A percentile compares a stretch with the other conserved stretches of the same genome.
phyloP scores from a whole-genome alignment of 2,888 invertebrate genomes.

The Agrochola lota region DNA sequence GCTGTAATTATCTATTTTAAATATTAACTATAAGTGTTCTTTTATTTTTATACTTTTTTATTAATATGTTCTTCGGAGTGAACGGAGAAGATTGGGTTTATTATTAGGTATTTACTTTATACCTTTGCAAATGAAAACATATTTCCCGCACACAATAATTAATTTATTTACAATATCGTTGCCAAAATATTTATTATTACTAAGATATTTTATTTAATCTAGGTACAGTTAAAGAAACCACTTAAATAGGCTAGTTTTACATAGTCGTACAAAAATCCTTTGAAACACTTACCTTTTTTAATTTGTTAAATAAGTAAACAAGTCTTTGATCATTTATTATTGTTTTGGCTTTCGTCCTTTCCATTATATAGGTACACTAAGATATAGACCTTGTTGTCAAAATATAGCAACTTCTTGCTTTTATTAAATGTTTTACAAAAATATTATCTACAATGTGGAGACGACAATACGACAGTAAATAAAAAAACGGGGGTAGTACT shows the following conservation, averaged over 20 bases:
- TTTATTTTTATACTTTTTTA: not conserved
- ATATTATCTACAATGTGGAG: not conserved
- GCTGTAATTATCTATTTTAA: not conserved
- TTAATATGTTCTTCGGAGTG: not conserved
- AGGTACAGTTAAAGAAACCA: not conserved
- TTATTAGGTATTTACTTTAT: not conserved
- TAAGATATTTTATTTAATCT: conserved; percentile 2
- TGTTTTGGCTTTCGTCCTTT: not conserved
- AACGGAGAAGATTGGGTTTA: not conserved
- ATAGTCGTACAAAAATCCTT: conserved; percentile 25
- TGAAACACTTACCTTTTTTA: not conserved
- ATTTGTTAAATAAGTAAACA: not conserved
- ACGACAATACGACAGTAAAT: not conserved
- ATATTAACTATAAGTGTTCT: conserved; percentile 7
- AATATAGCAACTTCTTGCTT: not conserved
- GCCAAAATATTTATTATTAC: conserved; percentile 6
- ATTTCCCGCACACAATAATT: not conserved
- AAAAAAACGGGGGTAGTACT: too few relatives aligned
- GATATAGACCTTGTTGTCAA: not conserved
- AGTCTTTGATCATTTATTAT: not conserved
- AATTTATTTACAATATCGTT: conserved; percentile 12
- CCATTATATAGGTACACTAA: not conserved
- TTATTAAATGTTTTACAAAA: not conserved
- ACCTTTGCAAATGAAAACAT: not conserved
- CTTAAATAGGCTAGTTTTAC: not conserved